Conservation (phyloP, 2,113 vertebrate species). For the Zonotrichia leucophrys region DNA sequence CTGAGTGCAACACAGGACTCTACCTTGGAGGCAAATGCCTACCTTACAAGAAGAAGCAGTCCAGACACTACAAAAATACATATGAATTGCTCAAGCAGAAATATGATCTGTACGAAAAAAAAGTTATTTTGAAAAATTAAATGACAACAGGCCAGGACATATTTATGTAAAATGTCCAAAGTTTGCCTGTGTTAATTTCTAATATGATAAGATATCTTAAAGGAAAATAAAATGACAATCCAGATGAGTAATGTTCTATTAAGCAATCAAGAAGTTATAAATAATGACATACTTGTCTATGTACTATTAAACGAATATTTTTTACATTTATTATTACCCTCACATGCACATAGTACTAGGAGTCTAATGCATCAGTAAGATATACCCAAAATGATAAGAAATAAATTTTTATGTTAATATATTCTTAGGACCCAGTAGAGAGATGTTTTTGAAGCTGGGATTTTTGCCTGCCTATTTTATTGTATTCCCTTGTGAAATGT, state of each 20-base stretch:
- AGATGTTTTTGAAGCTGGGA: not conserved
- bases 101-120: not conserved
- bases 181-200: not conserved
- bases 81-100: not conserved
- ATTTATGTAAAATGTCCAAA: not conserved
- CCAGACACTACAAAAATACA: not conserved
- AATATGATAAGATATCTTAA: not conserved
- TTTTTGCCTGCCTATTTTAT: not conserved
- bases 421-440: not conserved
- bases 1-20: not conserved
- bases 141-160: not conserved
- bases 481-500: not conserved
- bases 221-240: not conserved
- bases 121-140: slow-evolving; percentile 6
- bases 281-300: not conserved
- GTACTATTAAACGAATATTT: not conserved
- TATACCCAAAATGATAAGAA: not conserved
- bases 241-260: not conserved
- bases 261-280: not conserved
- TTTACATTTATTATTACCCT: not conserved
- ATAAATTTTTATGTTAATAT: not conserved
- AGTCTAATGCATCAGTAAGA: not conserved
- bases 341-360: not conserved
- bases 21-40: not conserved
- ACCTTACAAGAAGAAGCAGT: not conserved